Evolutionary conservation across 2,797 vertebrate species (phyloP).

Genomic region (Platyrinchus mystaceus): DNA sequence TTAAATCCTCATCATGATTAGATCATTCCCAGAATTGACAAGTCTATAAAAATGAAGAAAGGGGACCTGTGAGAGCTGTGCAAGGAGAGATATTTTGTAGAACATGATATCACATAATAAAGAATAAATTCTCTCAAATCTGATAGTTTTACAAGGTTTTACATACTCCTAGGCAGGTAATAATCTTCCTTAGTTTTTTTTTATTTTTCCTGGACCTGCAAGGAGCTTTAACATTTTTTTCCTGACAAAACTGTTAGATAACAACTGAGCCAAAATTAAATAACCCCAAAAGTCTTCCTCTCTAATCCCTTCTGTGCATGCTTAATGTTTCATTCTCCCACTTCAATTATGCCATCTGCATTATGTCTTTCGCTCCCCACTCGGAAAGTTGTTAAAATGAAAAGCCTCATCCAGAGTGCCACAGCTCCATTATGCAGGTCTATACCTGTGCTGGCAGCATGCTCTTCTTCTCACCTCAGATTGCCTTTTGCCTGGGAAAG

Average conservation of each 20-base stretch:
- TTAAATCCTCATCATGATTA: slow-evolving; percentile 55
- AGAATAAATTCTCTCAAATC: slow-evolving; percentile 51
- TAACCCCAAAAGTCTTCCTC: slow-evolving; percentile 65
- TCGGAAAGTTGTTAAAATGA: slow-evolving; percentile 89
- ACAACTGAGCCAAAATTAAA: slow-evolving; percentile 70
- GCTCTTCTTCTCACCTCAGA: slow-evolving; percentile 95
- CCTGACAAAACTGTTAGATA: slow-evolving; percentile 61
- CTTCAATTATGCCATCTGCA: slow-evolving; percentile 83
- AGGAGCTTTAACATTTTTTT: slow-evolving; percentile 36
- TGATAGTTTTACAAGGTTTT: slow-evolving; percentile 54
- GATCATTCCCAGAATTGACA: slow-evolving; percentile 52
- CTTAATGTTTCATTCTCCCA: slow-evolving; percentile 76
- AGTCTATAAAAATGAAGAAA: slow-evolving; percentile 62
- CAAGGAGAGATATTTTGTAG: slow-evolving; percentile 40
- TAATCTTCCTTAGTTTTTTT: slow-evolving; percentile 40
- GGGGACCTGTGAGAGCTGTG: slow-evolving; percentile 34
- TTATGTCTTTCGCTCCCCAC: slow-evolving; percentile 79
- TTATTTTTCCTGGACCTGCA: slow-evolving; percentile 12
- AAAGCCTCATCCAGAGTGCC: slow-evolving; percentile 75
- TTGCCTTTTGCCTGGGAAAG: slow-evolving; percentile 88
- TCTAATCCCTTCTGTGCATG: slow-evolving; percentile 74
- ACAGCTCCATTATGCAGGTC: slow-evolving; percentile 91
- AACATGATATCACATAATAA: slow-evolving; percentile 64
- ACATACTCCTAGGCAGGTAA: slow-evolving; percentile 68
- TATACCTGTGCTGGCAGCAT: slow-evolving; percentile 89